These are phyloP conservation scores for Progne subis DNA, from an alignment of 2,113 vertebrate species.

Conservation along the genomic window DNA sequence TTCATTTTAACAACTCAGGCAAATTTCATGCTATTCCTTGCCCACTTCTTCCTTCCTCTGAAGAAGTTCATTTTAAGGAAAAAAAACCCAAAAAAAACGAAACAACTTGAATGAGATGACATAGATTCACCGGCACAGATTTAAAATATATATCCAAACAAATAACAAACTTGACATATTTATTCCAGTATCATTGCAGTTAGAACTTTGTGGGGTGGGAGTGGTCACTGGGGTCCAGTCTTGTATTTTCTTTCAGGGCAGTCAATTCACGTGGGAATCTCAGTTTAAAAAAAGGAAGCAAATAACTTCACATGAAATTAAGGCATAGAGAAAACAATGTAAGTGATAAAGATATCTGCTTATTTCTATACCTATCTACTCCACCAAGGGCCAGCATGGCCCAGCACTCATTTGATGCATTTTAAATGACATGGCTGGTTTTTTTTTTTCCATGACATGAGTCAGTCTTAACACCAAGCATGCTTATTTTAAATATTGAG, in stretches of 20 bases:
- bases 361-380: background rate
- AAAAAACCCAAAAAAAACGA: background rate
- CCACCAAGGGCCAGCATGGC: background rate
- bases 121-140: background rate
- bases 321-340: background rate
- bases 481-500: background rate
- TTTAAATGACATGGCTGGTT: background rate
- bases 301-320: background rate
- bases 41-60: background rate
- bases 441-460: background rate
- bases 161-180: background rate
- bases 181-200: background rate
- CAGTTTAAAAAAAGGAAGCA: background rate
- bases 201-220: background rate
- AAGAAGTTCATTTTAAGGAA: background rate
- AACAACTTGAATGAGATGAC: background rate
- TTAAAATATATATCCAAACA: background rate
- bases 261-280: background rate
- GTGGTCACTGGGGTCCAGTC: background rate
- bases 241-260: background rate
- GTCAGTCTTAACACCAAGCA: background rate
- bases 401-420: background rate
- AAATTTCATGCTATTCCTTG: background rate
- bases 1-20: conserved; percentile 22
- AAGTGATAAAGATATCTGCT: background rate